A percentile compares a stretch with the other conserved stretches of the same genome.
These are phyloP conservation scores for Tychaedon coryphoeus DNA, from an alignment of 2,113 vertebrate species.

Conservation along the genomic window DNA sequence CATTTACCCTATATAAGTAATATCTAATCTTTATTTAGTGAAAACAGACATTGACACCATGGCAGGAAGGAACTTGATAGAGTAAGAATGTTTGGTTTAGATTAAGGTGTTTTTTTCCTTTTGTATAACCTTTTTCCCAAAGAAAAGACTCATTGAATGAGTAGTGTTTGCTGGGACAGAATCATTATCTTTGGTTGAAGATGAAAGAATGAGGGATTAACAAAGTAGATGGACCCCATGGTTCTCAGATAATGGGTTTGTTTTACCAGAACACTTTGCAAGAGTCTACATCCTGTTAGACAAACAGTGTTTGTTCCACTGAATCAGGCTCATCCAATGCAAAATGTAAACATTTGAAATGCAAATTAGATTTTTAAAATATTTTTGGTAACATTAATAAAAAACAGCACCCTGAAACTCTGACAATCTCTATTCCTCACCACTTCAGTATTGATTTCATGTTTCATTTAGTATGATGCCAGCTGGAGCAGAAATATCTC, in stretches of 20 bases:
- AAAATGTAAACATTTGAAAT: neutral
- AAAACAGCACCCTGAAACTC: neutral
- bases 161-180: neutral
- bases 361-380: neutral
- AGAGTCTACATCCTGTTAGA: neutral
- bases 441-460: neutral
- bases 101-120: neutral
- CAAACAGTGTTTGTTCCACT: neutral
- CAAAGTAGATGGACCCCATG: neutral
- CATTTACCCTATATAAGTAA: neutral
- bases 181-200: neutral
- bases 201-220: neutral
- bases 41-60: neutral
- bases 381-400: neutral
- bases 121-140: neutral
- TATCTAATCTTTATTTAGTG: neutral
- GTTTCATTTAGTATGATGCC: neutral
- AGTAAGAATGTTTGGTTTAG: slow-evolving; percentile 10
- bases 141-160: neutral
- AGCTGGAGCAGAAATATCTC: neutral
- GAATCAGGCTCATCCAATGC: neutral
- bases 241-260: neutral
- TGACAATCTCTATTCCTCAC: neutral
- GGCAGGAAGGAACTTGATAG: neutral
- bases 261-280: neutral